Evolutionary conservation across 2,113 vertebrate genomes (phyloP).

Genomic region (Erythrocercus mccallii): DNA sequence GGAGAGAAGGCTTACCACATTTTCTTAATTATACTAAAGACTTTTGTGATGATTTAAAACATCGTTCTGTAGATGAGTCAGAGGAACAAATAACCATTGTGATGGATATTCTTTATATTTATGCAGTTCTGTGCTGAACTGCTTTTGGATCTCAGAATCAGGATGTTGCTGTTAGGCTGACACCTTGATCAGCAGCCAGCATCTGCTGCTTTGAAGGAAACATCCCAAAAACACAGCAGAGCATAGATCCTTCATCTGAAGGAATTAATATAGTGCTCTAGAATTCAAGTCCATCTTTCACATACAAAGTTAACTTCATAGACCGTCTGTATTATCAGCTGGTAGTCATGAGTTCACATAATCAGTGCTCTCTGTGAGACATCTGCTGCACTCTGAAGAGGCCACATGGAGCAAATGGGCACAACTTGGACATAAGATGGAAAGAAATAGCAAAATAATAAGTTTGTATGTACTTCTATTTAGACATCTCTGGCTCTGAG

Average conservation of each 20-base stretch:
- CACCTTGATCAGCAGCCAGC: not conserved
- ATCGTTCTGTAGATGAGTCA: not conserved
- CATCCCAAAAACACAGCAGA: not conserved
- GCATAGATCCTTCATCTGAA: not conserved
- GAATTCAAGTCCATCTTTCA: not conserved
- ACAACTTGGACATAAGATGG: not conserved
- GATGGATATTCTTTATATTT: not conserved
- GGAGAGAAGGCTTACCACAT: not conserved
- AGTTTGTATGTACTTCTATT: not conserved
- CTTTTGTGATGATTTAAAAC: not conserved
- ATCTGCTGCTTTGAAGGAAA: not conserved
- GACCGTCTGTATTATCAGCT: not conserved
- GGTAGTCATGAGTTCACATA: not conserved
- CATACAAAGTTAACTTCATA: not conserved
- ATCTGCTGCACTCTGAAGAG: not conserved
- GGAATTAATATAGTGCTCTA: not conserved
- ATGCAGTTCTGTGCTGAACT: not conserved
- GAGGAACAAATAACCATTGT: not conserved
- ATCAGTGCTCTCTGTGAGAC: not conserved
- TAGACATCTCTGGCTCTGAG: not conserved
- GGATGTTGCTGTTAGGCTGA: not conserved
- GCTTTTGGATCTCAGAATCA: not conserved
- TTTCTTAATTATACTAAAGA: conserved; percentile 6
- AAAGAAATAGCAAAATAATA: not conserved
- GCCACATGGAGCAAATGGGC: not conserved